Evolutionary conservation across 2,888 invertebrate species (phyloP).

Genomic region (Eucriotettix oculatus): DNA sequence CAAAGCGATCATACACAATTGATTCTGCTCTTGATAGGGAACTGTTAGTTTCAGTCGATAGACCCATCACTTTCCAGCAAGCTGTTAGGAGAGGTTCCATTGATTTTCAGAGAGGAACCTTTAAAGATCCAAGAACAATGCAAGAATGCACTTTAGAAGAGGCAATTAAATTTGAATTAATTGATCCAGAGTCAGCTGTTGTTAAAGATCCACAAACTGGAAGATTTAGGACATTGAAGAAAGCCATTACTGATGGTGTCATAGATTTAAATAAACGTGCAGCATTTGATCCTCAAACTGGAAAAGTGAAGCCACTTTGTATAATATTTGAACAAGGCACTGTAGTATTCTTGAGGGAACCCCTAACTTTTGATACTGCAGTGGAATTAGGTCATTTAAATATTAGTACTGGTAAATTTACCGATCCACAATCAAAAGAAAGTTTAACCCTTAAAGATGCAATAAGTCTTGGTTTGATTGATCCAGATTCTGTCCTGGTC

Average conservation of each 20-base stretch:
- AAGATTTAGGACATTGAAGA: slow-evolving; percentile 50
- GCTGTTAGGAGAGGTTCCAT: slow-evolving; percentile 22
- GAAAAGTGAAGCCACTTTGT: slow-evolving; percentile 46
- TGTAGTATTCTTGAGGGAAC: slow-evolving; percentile 55
- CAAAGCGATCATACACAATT: slow-evolving; percentile 56
- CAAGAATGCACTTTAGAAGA: slow-evolving; percentile 68
- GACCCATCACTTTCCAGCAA: slow-evolving; percentile 41
- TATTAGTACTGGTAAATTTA: slow-evolving; percentile 54
- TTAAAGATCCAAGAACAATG: slow-evolving; percentile 24
- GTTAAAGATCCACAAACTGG: slow-evolving; percentile 64
- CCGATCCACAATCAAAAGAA: slow-evolving; percentile 48
- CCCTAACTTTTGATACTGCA: slow-evolving; percentile 63
- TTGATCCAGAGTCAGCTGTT: slow-evolving; percentile 59
- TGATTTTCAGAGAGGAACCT: slow-evolving; percentile 22
- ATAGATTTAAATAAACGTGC: slow-evolving; percentile 53
- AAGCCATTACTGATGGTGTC: slow-evolving; percentile 45
- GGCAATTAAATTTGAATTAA: slow-evolving; percentile 61
- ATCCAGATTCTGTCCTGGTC: slow-evolving; percentile 69
- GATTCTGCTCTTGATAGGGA: slow-evolving; percentile 65
- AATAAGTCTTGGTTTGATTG: slow-evolving; percentile 57
- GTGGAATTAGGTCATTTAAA: slow-evolving; percentile 58
- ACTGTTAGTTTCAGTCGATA: slow-evolving; percentile 55
- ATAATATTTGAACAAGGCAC: slow-evolving; percentile 60
- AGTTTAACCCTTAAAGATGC: slow-evolving; percentile 62
- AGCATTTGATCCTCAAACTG: slow-evolving; percentile 49